Evolutionary conservation across 2,797 vertebrate species (phyloP).

Genomic region (Melanotaenia boesemani): DNA sequence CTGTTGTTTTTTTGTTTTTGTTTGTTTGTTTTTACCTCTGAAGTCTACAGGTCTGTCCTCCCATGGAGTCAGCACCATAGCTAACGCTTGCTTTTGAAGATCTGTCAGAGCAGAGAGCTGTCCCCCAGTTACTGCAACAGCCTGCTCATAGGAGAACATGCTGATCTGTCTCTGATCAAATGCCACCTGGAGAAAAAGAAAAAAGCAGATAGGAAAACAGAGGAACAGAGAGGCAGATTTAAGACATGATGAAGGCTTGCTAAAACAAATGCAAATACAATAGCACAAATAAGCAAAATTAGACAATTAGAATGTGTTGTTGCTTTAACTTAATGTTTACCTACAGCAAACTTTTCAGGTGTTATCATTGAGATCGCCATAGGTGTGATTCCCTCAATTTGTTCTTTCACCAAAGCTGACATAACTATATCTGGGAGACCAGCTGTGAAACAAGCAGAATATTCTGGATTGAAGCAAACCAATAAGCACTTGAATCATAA

Average conservation of each 20-base stretch:
- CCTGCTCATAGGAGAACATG: slow-evolving; percentile 86
- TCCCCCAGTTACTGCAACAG: slow-evolving; percentile 72
- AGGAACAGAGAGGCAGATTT: neutral
- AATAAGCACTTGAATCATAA: neutral
- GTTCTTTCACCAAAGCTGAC: slow-evolving; percentile 83
- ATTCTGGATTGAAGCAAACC: neutral
- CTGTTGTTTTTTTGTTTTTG: neutral
- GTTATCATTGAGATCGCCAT: slow-evolving; percentile 78
- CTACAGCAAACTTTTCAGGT: slow-evolving; percentile 81
- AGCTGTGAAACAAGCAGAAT: slow-evolving; percentile 63
- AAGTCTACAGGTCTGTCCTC: slow-evolving; percentile 77
- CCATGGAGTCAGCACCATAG: slow-evolving; percentile 81
- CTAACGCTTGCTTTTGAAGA: slow-evolving; percentile 80
- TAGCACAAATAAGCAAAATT: neutral
- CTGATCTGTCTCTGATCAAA: slow-evolving; percentile 79
- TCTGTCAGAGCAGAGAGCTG: slow-evolving; percentile 72
- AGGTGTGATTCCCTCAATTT: slow-evolving; percentile 83
- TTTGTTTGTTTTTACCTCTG: slow-evolving; percentile 72
- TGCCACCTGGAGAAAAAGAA: slow-evolving; percentile 73
- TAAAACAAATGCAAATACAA: neutral
- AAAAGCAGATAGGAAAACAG: neutral
- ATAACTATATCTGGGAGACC: slow-evolving; percentile 84
- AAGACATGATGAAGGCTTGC: neutral
- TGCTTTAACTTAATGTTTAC: slow-evolving; percentile 30
- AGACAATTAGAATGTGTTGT: neutral